Base-by-base conservation (phyloP, 2,113 vertebrate genomes). In the Calypte anna region DNA sequence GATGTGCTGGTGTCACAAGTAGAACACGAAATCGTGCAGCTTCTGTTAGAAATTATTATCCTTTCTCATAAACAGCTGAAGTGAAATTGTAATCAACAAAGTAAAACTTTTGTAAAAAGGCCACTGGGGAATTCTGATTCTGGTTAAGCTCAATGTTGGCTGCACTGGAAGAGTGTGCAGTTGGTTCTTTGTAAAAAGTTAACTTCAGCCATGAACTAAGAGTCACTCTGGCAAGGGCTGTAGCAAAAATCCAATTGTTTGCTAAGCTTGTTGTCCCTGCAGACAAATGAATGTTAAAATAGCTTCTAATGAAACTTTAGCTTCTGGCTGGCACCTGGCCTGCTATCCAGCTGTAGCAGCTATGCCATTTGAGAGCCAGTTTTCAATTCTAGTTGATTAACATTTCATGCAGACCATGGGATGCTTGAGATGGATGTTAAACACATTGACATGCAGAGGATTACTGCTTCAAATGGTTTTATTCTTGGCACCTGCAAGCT, bases 291-390 rank as follows among this genome's bases (percentile, higher is more conserved):
- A 88, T 73, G 78, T 78, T 76, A 82, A 93, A 97, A 94, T 82
- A 94, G 92, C 67, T 73, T 61, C 31, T 86, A 54, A 86, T 70
- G 95, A 94, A 97, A 97, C 82, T 48, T 58, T 59, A 96, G 90
- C 88, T 83, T 33, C 81, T 91, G 74, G 36, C 89, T 94, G 91
- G 72, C 91, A 88, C 67, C 46, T 69, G 40, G 75, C 77, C 86
- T 72, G 14, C 46, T 77, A 54, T 28, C 84, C 74, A 66, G 50
- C 80, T 85, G 64, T 59, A 73, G 83, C 73, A 79, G 91, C 69
- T 48, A 72, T 80, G 72, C 80, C 93, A 48, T 59, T 51, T 44
- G 58, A 74, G 50, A n/a, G 80, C 87, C 93, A 96, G 62, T 43
- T 82, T 78, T 76, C 94, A 83, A 55, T 91, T 94, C 74, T 89